A percentile compares a stretch with the other conserved stretches of the same genome.
Conservation (phyloP, 2,888 invertebrate genomes). For the Bruchidius siliquastri region DNA sequence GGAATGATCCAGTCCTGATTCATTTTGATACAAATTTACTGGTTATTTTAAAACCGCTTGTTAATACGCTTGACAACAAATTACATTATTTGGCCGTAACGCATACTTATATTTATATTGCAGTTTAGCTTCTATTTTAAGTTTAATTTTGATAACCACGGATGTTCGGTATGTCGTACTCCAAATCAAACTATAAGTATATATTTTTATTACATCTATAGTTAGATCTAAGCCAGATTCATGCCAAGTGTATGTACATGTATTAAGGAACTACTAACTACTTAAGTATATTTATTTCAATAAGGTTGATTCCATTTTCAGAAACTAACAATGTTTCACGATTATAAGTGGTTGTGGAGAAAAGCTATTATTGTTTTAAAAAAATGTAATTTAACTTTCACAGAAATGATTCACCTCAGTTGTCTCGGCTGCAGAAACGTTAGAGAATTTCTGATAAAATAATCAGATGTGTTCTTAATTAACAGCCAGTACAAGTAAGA, state of each 20-base stretch:
- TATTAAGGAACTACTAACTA: neutral
- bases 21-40: neutral
- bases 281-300: neutral
- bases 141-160: neutral
- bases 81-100: neutral
- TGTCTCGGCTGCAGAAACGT: too few species aligned
- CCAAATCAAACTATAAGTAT: neutral
- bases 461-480: too few species aligned
- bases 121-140: neutral
- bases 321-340: too few species aligned
- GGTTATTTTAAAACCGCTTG: neutral
- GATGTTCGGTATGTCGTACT: neutral
- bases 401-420: too few species aligned
- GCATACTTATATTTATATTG: neutral
- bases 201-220: neutral
- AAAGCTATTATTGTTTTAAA: too few species aligned
- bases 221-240: neutral
- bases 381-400: too few species aligned
- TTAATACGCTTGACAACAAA: neutral
- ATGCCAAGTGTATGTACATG: neutral
- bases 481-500: too few species aligned
- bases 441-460: too few species aligned
- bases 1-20: neutral
- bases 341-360: too few species aligned
- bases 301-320: too few species aligned